phyloP scores from a whole-genome alignment of 2,113 vertebrate species.

The Eurypyga helias region DNA sequence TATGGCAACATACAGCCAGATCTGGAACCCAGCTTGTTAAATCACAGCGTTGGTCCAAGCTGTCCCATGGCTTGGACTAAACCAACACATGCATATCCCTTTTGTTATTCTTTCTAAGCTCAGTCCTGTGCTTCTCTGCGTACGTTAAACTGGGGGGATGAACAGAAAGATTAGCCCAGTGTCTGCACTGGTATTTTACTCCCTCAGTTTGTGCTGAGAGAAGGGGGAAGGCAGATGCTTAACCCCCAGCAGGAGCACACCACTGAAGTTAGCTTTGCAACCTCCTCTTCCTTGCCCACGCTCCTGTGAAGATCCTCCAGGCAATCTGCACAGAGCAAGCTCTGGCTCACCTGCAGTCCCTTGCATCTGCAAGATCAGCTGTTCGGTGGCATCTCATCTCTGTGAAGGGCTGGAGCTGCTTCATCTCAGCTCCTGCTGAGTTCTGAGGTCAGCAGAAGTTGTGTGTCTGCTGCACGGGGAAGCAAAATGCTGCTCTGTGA shows the following conservation, averaged over 20 bases:
- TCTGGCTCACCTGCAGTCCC: constrained; percentile 33
- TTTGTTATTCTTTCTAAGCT: not conserved
- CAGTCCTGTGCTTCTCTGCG: not conserved
- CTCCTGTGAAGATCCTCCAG: constrained; percentile 53
- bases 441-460: constrained; percentile 37
- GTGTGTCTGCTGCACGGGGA: not conserved
- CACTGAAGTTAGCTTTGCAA: not conserved
- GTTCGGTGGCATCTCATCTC: constrained; percentile 13
- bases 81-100: not conserved
- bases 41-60: not conserved
- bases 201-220: not conserved
- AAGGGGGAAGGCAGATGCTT: constrained; percentile 15
- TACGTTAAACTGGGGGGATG: not conserved
- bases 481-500: not conserved
- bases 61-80: not conserved
- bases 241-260: constrained; percentile 5
- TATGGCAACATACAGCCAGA: not conserved
- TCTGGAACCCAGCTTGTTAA: not conserved
- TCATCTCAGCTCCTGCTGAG: constrained; percentile 37
- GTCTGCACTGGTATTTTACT: not conserved
- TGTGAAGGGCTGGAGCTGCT: constrained; percentile 33
- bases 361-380: constrained; percentile 24
- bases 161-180: not conserved
- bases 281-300: constrained; percentile 11
- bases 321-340: not conserved